Conservation (phyloP, 2,797 vertebrate genomes). For the Siniperca undulata region DNA sequence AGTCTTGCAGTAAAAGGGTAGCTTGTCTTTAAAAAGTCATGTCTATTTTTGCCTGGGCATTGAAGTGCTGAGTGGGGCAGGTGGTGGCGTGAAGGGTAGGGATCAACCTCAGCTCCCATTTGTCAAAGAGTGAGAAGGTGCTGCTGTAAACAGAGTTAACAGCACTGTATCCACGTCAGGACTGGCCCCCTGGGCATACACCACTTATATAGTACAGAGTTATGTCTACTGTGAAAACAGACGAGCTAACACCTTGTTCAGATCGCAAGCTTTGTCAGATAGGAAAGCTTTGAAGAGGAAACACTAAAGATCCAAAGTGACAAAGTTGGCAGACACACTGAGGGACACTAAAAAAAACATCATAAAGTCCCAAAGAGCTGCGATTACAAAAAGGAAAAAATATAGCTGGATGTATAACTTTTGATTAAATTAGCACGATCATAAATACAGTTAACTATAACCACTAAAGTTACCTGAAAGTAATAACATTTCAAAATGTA, state of each 20-base stretch:
- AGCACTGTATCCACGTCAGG: conserved; percentile 67
- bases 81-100: conserved; percentile 69
- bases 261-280: conserved; percentile 53
- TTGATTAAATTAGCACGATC: background rate
- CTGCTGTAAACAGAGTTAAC: conserved; percentile 75
- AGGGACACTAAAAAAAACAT: conserved; percentile 27
- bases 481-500: background rate
- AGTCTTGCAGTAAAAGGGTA: conserved; percentile 77
- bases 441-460: background rate
- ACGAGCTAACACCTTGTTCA: conserved; percentile 60
- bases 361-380: background rate
- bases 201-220: conserved; percentile 56
- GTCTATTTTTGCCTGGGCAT: conserved; percentile 77
- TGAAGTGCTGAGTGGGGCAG: conserved; percentile 78
- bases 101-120: conserved; percentile 72
- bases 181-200: conserved; percentile 57
- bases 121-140: conserved; percentile 72
- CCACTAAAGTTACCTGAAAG: background rate
- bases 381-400: background rate
- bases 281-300: conserved; percentile 35
- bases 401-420: background rate
- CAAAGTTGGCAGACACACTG: conserved; percentile 30
- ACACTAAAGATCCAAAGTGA: conserved; percentile 38
- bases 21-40: conserved; percentile 79
- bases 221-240: conserved; percentile 60